A percentile compares a stretch with the other conserved stretches of the same genome.
Conservation (phyloP, 2,888 invertebrate species). For the Unio delphinus region DNA sequence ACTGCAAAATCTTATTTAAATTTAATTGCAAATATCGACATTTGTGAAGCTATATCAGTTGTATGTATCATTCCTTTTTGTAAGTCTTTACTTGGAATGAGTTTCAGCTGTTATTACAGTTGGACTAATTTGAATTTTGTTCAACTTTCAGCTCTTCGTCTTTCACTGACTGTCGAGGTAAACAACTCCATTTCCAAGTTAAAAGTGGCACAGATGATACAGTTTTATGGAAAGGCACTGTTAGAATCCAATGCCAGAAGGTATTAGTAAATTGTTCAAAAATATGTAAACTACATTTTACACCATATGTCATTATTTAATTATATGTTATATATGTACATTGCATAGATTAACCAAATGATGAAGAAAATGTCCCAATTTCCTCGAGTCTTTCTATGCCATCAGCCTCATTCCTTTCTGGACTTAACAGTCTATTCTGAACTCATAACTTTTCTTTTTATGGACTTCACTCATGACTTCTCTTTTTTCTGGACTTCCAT, state of each 20-base stretch:
- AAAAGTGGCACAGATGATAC: constrained; percentile 79
- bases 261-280: constrained; percentile 26
- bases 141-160: constrained; percentile 74
- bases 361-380: too few relatives aligned
- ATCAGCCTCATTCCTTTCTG: too few relatives aligned
- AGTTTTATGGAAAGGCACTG: constrained; percentile 81
- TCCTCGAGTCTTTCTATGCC: too few relatives aligned
- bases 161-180: constrained; percentile 77
- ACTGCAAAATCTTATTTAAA: too few relatives aligned
- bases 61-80: neutral
- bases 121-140: too few relatives aligned
- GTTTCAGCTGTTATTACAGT: neutral
- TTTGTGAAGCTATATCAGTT: neutral
- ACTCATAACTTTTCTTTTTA: too few relatives aligned
- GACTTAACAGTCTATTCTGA: too few relatives aligned
- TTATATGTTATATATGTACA: too few relatives aligned
- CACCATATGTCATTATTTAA: neutral
- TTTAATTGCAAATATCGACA: too few relatives aligned
- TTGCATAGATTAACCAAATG: too few relatives aligned
- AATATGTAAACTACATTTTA: neutral
- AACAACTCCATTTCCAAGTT: constrained; percentile 79
- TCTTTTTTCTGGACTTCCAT: too few relatives aligned
- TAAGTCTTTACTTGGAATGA: neutral
- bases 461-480: too few relatives aligned
- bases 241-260: constrained; percentile 74